These are phyloP conservation scores for Cantharis flavilabris DNA, from an alignment of 2,888 invertebrate genomes.

Conservation along the genomic window DNA sequence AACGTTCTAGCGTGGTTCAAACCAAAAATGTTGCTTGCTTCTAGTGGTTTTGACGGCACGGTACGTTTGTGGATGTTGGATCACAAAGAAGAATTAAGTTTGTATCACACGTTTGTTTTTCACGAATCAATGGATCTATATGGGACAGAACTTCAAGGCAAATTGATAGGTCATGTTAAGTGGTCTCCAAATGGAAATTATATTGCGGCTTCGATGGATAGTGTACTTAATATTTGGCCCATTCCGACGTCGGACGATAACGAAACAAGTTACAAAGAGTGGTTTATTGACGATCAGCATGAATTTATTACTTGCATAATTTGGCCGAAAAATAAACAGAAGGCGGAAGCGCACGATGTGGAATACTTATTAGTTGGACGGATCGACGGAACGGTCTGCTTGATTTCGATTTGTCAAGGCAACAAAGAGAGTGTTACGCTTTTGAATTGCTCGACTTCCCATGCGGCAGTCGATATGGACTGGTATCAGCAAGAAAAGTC, in stretches of 20 bases:
- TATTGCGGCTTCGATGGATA: constrained; percentile 63
- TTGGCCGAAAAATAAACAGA: constrained; percentile 55
- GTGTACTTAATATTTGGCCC: constrained; percentile 63
- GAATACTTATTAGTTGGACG: constrained; percentile 60
- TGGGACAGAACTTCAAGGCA: constrained; percentile 59
- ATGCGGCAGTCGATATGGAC: constrained; percentile 59
- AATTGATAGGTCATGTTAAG: constrained; percentile 55
- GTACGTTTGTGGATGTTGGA: constrained; percentile 62
- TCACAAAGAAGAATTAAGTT: constrained; percentile 44
- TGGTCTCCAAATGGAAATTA: constrained; percentile 62
- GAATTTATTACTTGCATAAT: constrained; percentile 58
- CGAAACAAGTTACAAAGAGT: constrained; percentile 43
- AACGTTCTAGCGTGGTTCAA: constrained; percentile 56
- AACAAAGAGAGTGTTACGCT: constrained; percentile 47
- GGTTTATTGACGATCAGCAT: constrained; percentile 56
- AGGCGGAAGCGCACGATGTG: constrained; percentile 32
- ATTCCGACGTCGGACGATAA: constrained; percentile 49
- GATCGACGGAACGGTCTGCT: constrained; percentile 58
- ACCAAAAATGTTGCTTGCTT: constrained; percentile 57
- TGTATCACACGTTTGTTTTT: constrained; percentile 63
- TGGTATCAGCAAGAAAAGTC: constrained; percentile 62
- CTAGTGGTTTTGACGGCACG: constrained; percentile 66
- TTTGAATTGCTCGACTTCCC: constrained; percentile 49
- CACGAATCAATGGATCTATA: constrained; percentile 57
- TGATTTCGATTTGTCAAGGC: constrained; percentile 48